These are phyloP conservation scores for Diabrotica balteata DNA, from an alignment of 2,888 invertebrate genomes.

Conservation along the genomic window DNA sequence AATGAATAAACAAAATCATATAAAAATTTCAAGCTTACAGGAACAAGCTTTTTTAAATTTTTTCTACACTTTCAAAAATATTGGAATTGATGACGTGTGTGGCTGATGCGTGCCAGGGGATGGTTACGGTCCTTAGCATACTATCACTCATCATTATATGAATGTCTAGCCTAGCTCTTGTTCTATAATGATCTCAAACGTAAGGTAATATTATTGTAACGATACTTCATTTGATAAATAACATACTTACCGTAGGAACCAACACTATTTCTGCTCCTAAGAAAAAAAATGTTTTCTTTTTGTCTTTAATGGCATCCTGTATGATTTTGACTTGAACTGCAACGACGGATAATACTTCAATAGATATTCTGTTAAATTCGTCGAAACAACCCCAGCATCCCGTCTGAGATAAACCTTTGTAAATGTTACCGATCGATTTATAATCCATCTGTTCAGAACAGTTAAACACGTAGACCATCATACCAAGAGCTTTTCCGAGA, in stretches of 20 bases:
- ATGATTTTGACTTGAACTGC: slow-evolving; percentile 91
- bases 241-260: slow-evolving; percentile 67
- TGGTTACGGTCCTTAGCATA: too few relatives aligned
- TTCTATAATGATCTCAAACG: too few relatives aligned
- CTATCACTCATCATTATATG: too few relatives aligned
- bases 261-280: slow-evolving; percentile 82
- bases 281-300: slow-evolving; percentile 82
- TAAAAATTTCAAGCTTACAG: too few relatives aligned
- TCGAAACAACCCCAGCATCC: slow-evolving; percentile 98
- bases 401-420: slow-evolving; percentile 93
- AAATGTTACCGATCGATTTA: slow-evolving; percentile 93
- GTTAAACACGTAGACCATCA: slow-evolving; percentile 94
- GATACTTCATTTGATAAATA: too few relatives aligned
- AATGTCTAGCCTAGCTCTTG: too few relatives aligned
- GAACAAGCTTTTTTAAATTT: too few relatives aligned
- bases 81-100: too few relatives aligned
- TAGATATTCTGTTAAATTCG: slow-evolving; percentile 94
- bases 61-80: too few relatives aligned
- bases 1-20: too few relatives aligned
- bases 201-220: too few relatives aligned
- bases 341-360: slow-evolving; percentile 94
- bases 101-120: too few relatives aligned
- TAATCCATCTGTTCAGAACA: slow-evolving; percentile 98
- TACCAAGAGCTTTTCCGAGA: slow-evolving; percentile 89
- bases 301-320: slow-evolving; percentile 85